A percentile compares a stretch with the other conserved stretches of the same genome.
Evolutionary conservation across 2,113 vertebrate genomes (phyloP).

Genomic region (Corythornis vintsioides): DNA sequence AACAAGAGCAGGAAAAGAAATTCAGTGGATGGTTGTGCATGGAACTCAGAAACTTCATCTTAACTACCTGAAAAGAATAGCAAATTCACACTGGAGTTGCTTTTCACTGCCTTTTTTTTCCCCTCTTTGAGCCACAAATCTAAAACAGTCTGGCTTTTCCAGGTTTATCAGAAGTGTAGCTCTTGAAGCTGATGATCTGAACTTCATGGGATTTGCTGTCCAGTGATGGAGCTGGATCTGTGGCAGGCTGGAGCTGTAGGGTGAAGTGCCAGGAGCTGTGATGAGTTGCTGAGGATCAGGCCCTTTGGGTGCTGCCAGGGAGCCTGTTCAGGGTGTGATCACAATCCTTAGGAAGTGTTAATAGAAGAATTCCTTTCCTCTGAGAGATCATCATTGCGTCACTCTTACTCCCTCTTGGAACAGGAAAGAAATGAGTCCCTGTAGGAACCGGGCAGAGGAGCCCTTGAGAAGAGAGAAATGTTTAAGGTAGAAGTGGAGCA

Average conservation of each 20-base stretch:
- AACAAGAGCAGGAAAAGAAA: background rate
- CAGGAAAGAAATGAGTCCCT: background rate
- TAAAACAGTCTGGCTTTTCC: background rate
- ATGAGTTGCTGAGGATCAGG: background rate
- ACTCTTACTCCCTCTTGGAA: background rate
- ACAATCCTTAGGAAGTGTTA: background rate
- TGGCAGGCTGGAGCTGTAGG: background rate
- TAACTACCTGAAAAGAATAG: background rate
- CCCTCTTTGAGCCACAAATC: background rate
- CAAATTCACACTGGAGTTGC: background rate
- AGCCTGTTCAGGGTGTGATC: background rate
- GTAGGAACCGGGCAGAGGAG: background rate
- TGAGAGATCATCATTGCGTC: background rate
- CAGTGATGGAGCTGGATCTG: background rate
- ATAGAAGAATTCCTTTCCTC: background rate
- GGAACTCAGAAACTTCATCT: background rate
- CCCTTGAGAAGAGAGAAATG: background rate
- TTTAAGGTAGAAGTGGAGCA: background rate
- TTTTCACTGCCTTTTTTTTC: background rate
- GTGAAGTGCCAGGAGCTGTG: background rate
- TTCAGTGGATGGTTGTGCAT: background rate
- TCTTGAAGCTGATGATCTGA: background rate
- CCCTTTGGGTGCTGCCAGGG: background rate
- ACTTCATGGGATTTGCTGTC: background rate
- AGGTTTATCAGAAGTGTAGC: background rate